Base-by-base conservation (phyloP, 2,113 vertebrate species). In the Hypanus sabinus region DNA sequence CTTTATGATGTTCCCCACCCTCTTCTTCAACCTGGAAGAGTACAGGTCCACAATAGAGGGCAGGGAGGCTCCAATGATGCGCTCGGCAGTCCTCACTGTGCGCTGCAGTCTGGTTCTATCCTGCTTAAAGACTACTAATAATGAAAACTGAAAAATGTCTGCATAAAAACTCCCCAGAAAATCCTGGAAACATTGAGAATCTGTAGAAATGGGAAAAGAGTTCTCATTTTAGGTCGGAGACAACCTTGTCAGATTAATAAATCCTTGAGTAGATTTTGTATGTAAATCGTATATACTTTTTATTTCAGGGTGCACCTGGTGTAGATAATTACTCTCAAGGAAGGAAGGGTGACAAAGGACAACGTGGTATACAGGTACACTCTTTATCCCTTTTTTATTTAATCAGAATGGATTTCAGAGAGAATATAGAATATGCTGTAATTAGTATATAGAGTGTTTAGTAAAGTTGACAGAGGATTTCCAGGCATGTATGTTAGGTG, bases 291-390 rank as follows among this genome's bases (percentile, higher is more conserved):
- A 55, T 46, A 7, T 93, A 94, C 92, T 94, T 92, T 10, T 91
- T 95, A 95, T 94, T 94, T 77, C 94, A 98, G 98, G 98, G 98
- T 1, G 95, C 96, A 94, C 93, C 97, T 46, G 98, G 98, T 1
- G 22, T 18, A 30, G 95, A 96, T 87, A 97, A 95, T 95, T 95
- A 92, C 5, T 1, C 76, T 12, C 93, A 30, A 33, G 98, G 98
- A 94, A 94, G 96, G 62, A 97, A 96, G 94, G 98, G 98, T 95
- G 96, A 97, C 11, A 94, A 94, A 2, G 98, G 98, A 94, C 96
- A 96, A 57, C 11, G 16, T 75, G 98, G 97, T 10, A 0, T 11
- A 33, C 96, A 96, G 96, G 98, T 98, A 94, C 94, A 30, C 22
- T 55, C 18, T 33, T 93, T 55, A 55, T 24, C 24, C 71, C 22